A percentile compares a stretch with the other conserved stretches of the same genome.
Conservation (phyloP, 2,888 invertebrate genomes). For the Seira musarum region DNA sequence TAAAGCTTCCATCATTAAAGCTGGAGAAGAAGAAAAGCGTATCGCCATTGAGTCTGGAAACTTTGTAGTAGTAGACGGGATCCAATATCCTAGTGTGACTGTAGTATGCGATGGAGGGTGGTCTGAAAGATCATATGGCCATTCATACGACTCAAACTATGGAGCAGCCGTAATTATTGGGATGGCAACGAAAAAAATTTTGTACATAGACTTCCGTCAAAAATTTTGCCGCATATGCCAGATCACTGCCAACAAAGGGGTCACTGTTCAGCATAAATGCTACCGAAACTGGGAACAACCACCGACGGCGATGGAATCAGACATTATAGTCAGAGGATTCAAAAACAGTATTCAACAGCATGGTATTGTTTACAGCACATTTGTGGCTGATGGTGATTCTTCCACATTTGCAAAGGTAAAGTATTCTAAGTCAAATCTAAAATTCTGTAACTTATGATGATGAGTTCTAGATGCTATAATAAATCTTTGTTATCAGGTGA, state of each 20-base stretch:
- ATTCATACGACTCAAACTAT: constrained; percentile 31
- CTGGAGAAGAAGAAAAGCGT: constrained; percentile 20
- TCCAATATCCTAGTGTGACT: constrained; percentile 6
- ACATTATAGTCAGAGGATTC: constrained; percentile 34
- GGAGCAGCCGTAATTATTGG: constrained; percentile 47
- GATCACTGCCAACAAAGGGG: neutral
- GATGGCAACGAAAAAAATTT: constrained; percentile 23
- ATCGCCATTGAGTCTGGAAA: neutral
- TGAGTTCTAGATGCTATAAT: neutral
- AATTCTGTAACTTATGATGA: too few species aligned
- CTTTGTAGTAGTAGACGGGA: neutral
- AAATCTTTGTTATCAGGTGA: too few species aligned
- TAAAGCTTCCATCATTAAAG: neutral
- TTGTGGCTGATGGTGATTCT: constrained; percentile 45
- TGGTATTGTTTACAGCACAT: constrained; percentile 18
- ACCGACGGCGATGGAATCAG: constrained; percentile 40
- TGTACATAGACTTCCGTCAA: neutral
- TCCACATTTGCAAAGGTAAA: neutral
- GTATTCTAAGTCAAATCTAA: neutral
- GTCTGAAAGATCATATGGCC: constrained; percentile 48
- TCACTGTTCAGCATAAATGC: constrained; percentile 23
- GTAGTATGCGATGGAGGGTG: constrained; percentile 43
- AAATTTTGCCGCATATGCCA: constrained; percentile 24
- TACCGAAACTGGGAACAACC: constrained; percentile 40
- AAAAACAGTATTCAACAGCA: constrained; percentile 4